phyloP scores from a whole-genome alignment of 2,888 invertebrate genomes.

The Drymonia ruficornis region DNA sequence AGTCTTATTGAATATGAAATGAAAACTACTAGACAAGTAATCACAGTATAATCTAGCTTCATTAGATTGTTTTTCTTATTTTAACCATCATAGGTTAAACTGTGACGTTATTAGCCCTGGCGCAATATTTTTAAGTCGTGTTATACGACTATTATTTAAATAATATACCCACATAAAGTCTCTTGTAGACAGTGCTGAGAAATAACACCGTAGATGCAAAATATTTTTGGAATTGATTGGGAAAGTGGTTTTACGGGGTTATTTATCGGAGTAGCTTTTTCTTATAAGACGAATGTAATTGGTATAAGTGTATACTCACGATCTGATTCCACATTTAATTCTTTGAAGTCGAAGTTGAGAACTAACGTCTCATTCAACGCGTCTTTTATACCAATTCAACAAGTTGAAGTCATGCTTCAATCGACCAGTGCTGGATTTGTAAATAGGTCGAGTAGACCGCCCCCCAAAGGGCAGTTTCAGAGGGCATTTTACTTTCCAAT shows the following conservation, averaged over 20 bases:
- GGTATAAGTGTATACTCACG: conserved; percentile 1
- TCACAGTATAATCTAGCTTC: conserved; percentile 13
- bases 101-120: conserved; percentile 15
- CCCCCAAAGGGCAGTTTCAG: no score
- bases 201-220: conserved; percentile 11
- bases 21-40: conserved; percentile 25
- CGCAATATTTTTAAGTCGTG: conserved; percentile 13
- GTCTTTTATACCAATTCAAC: no score
- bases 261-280: conserved; percentile 14
- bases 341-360: no score
- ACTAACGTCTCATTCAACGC: no score
- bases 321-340: no score
- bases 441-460: no score
- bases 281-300: conserved; percentile 16
- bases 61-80: background rate
- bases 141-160: conserved; percentile 9
- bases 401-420: no score
- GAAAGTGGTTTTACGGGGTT: conserved; percentile 12
- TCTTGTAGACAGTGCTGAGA: conserved; percentile 9
- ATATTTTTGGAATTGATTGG: conserved; percentile 17
- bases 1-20: conserved; percentile 27
- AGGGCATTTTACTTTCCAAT: no score
- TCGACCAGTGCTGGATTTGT: no score
- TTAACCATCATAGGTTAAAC: conserved; percentile 10
- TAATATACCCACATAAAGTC: conserved; percentile 12